Conservation (phyloP, 2,113 vertebrate genomes). For the Gopherus evgoodei region DNA sequence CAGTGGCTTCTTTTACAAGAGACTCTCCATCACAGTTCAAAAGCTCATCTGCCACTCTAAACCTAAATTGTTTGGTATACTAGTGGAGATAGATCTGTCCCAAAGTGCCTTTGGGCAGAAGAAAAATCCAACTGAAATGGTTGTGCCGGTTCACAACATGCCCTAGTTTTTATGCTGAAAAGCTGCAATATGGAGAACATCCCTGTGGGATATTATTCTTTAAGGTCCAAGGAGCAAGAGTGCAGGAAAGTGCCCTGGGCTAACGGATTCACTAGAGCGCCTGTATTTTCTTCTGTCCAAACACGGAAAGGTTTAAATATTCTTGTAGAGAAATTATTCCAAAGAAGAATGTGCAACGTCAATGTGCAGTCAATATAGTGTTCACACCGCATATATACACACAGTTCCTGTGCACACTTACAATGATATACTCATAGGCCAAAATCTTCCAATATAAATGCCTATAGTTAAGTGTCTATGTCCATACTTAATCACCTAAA, state of each 20-base stretch:
- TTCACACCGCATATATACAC: rapidly evolving
- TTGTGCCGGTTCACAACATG: rapidly evolving
- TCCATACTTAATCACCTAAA: constrained; percentile 17
- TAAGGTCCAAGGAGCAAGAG: background rate
- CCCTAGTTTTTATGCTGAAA: background rate
- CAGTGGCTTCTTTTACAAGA: background rate
- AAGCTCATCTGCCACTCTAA: constrained; percentile 1
- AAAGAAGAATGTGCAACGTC: background rate
- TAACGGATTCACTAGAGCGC: background rate
- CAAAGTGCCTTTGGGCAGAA: background rate
- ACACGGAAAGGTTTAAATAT: background rate
- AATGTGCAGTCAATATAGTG: background rate
- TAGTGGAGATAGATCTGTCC: background rate
- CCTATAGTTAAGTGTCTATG: background rate
- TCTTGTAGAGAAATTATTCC: background rate
- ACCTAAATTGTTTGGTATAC: background rate
- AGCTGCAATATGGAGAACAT: rapidly evolving
- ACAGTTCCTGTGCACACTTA: background rate
- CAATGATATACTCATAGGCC: background rate
- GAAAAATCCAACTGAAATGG: background rate
- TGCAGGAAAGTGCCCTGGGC: background rate
- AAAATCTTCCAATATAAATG: constrained; percentile 21
- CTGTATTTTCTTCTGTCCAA: background rate
- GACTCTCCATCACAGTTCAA: background rate
- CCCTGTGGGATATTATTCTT: background rate